Base-by-base conservation (phyloP, 2,113 vertebrate genomes). In the Procavia capensis region DNA sequence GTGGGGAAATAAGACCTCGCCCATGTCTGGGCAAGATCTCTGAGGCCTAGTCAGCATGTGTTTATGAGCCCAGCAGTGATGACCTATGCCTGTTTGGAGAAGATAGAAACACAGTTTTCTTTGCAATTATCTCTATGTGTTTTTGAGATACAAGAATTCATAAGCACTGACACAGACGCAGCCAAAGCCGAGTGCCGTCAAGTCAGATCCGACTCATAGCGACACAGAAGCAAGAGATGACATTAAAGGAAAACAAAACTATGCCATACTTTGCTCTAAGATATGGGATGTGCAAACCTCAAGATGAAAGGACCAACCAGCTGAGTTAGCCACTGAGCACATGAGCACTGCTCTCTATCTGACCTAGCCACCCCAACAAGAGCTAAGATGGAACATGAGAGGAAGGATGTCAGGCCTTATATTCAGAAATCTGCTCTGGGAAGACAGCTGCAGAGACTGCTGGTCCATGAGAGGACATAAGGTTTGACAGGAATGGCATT, bases 401-500 rank as follows among this genome's bases (percentile, higher is more conserved):
- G 72, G 66, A 86, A n/a, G 63, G 80, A 90, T 3, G 0, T 27
- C 59, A 85, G 25, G 39, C 9, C 61, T 82, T 34, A 16, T 39
- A n/a, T 80, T 61, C 79, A 84, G 41, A 95, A 90, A 87, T 19
- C 19, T 6, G 54, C 54, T 90, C 81, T 72, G 10, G 13, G 47
- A 87, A 92, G 76, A 82, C n/a, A 88, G 86, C 41, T 43, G 7
- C 86, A 85, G 79, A 91, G 72, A 34, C 64, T 86, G 29, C 84
- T 92, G 94, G 95, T 92, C 92, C 93, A 95, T 25, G 45, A 92
- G 95, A 96, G 93, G 94, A 96, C 93, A 93, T 9, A 16, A 91
- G 79, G 83, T 85, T 68, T 78, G 85, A 96, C 80, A 90, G 88
- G 75, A 87, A 76, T 41, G 86, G 54, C 86, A 74, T 91, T 74